phyloP scores from a whole-genome alignment of 2,113 vertebrate genomes.

The Paramisgurnus dabryanus region DNA sequence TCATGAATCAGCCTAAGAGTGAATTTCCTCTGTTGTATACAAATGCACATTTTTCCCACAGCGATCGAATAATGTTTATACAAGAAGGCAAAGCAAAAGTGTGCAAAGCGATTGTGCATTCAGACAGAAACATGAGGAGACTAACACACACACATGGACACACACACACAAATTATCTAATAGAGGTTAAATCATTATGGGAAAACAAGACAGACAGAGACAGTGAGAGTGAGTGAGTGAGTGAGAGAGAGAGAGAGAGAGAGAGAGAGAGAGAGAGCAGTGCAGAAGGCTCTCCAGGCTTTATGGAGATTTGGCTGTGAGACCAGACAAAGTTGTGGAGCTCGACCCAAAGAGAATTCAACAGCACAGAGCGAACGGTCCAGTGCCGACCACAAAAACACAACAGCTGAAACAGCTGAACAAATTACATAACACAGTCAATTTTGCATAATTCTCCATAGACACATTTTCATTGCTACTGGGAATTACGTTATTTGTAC shows the following conservation, averaged over 20 bases:
- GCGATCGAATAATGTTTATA: constrained; percentile 19
- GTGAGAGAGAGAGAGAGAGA: constrained; percentile 23
- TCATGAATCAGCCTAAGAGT: constrained; percentile 3
- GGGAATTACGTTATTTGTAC: too few species aligned
- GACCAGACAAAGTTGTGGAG: background rate
- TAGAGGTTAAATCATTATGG: constrained; percentile 22
- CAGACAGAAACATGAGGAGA: constrained; percentile 57
- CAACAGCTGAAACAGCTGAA: background rate
- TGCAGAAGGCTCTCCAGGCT: constrained; percentile 72
- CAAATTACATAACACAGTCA: constrained; percentile 2
- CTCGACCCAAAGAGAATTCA: constrained; percentile 2
- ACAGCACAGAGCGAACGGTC: background rate
- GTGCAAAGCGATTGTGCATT: constrained; percentile 42
- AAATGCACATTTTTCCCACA: constrained; percentile 3
- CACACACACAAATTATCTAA: constrained; percentile 37
- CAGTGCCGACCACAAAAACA: background rate
- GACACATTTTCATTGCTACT: too few species aligned
- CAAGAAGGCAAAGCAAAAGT: constrained; percentile 12
- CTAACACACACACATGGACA: constrained; percentile 53
- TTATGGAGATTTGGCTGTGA: constrained; percentile 62
- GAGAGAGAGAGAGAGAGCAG: constrained; percentile 28
- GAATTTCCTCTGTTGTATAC: background rate
- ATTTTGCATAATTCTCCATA: background rate
- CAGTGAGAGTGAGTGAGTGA: constrained; percentile 39
- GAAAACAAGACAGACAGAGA: constrained; percentile 33